A percentile compares a stretch with the other conserved stretches of the same genome.
Evolutionary conservation across 2,888 invertebrate species (phyloP).

Genomic region (Desoria tigrina): DNA sequence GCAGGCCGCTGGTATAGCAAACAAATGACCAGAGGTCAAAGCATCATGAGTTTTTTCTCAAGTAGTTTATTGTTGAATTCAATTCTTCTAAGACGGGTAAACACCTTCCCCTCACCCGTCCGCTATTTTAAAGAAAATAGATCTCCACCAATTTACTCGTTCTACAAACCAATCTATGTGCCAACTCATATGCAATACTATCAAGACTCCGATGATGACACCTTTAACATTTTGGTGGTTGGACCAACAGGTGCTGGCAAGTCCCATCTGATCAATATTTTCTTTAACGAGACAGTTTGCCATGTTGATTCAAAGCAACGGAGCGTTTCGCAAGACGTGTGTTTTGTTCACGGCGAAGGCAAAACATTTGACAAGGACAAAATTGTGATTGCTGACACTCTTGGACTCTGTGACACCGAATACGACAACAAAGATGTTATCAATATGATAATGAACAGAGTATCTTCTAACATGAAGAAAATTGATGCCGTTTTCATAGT

Average conservation of each 20-base stretch:
- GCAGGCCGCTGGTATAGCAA: no score
- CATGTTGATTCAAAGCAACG: constrained; percentile 10
- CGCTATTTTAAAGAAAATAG: no score
- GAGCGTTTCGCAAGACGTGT: constrained; percentile 21
- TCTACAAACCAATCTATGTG: no score
- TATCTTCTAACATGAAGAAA: background rate
- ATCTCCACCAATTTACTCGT: no score
- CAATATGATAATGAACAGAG: background rate
- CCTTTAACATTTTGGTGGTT: constrained; percentile 17
- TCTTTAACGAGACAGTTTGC: constrained; percentile 23
- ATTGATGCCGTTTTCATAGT: constrained; percentile 18
- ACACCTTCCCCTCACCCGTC: no score
- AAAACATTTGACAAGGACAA: background rate
- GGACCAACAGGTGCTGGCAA: constrained; percentile 27
- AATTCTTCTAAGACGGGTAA: no score
- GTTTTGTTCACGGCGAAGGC: constrained; percentile 21
- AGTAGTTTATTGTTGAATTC: no score
- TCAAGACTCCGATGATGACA: no score
- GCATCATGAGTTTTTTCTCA: no score
- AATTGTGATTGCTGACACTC: background rate
- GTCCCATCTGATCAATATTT: constrained; percentile 19
- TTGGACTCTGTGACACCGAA: constrained; percentile 7
- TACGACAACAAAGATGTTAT: background rate
- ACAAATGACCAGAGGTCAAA: no score
- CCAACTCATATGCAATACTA: no score